Base-by-base conservation (phyloP, 1,140 invertebrate species). In the Orius insidiosus region DNA sequence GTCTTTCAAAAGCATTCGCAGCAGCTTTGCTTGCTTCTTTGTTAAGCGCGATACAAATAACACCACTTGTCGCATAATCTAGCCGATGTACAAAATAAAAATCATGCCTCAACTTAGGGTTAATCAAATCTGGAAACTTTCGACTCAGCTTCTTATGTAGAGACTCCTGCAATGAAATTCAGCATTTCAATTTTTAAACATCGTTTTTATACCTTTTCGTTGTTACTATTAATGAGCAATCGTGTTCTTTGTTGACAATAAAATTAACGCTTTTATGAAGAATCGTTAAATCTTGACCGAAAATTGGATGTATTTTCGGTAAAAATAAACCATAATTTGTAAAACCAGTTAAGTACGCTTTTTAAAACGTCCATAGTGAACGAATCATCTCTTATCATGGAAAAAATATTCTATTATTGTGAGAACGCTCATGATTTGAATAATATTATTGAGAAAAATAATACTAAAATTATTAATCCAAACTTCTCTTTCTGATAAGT, bases 61-160 rank as follows among this genome's bases (percentile, higher is more conserved):
- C 67, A 3, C 83, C 83, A 63, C 80, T 85, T 0, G 81, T 85
- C 0, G 76, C 69, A 65, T 74, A 85, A 60, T 87, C 82, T n/a
- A 87, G 59, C 9, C 83, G 68, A 56, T 85, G 82, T 3, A 76
- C 70, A 58, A 85, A 85, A 55, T 80, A 71, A 59, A 78, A 80
- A 52, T 72, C 60, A 68, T 74, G 64, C 19, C 57, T 52, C n/a
- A 81, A 65, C 36, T 66, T 68, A 10, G 66, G 60, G 58, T 75
- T 72, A 0, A 64, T 66, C 14, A 77, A 54, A 45, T 68, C 53
- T 19, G 76, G 76, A 60, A 68, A 72, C 40, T 63, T 54, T 46
- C 60, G 58, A 36, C 61, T 60, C 11, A 79, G 56, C 52, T 71
- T 63, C 13, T 63, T 62, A 53, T 75, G 72, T 2, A 78, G 57